phyloP scores from a whole-genome alignment of 2,888 invertebrate species.

The Stenodera caucasica region DNA sequence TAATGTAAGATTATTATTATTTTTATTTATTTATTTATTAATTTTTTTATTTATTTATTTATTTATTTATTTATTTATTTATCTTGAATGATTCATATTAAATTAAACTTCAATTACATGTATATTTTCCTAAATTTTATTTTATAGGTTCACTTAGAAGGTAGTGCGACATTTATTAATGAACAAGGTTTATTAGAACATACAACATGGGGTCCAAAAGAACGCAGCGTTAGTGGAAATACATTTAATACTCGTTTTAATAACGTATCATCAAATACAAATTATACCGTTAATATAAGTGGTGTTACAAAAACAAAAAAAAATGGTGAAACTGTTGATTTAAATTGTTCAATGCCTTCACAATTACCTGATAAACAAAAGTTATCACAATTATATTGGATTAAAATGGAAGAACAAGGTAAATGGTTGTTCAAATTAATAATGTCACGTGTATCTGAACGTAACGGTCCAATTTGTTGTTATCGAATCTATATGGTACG shows the following conservation, averaged over 20 bases:
- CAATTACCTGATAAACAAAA: slow-evolving; percentile 69
- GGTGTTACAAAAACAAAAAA: slow-evolving; percentile 77
- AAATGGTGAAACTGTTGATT: slow-evolving; percentile 67
- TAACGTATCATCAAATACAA: slow-evolving; percentile 78
- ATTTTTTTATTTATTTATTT: no score
- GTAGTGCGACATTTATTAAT: slow-evolving; percentile 60
- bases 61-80: no score
- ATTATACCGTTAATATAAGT: slow-evolving; percentile 76
- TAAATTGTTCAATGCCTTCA: slow-evolving; percentile 70
- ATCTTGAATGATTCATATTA: no score
- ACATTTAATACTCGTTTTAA: slow-evolving; percentile 62
- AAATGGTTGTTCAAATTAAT: slow-evolving; percentile 75
- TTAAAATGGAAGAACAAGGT: slow-evolving; percentile 65
- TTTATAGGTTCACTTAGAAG: slow-evolving; percentile 57
- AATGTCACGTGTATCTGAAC: slow-evolving; percentile 76
- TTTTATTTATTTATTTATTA: no score
- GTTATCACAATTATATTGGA: slow-evolving; percentile 64
- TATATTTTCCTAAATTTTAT: no score
- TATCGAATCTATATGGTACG: slow-evolving; percentile 80
- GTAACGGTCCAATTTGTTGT: slow-evolving; percentile 87
- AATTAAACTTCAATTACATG: no score
- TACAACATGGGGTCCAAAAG: slow-evolving; percentile 64
- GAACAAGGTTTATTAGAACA: slow-evolving; percentile 57
- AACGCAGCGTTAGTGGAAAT: slow-evolving; percentile 61
- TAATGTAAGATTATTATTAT: slow-evolving; percentile 59